Evolutionary conservation across 2,113 vertebrate species (phyloP), one percentile per base, ranked within the genome.

Genomic region (Shinisaurus crocodilurus): DNA sequence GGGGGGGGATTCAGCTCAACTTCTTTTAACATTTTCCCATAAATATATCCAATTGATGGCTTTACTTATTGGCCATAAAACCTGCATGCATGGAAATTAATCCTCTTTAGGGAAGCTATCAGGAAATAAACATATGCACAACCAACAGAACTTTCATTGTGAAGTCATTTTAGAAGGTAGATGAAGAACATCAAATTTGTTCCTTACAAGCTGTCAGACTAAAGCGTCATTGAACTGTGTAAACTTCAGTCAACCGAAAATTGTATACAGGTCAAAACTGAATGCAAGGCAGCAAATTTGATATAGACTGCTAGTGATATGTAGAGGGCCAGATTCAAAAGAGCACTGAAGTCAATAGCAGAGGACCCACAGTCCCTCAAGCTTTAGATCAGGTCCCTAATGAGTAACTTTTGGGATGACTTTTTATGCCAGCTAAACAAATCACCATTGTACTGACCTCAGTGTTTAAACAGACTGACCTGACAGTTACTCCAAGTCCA

Each of bases 241-340:
- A 96, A 97, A 97, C 96, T 97, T 96, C 67, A 43, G 90, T 89
- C 90, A 96, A 95, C 95, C 96, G 96, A 90, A 87, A 57, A 88
- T 69, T 18, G 80, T 79, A 43, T 23, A 70, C 84, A 16, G 91
- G 63, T 70, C 0, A 60, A 90, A 91, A 90, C 70, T 91, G 94
- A 93, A 95, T 93, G 94, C 93, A 95, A 91, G 93, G 85, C 65
- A 85, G 16, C 57, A 82, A 88, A 93, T 89, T 85, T 90, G 90
- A 91, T 88, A 85, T 80, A 72, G 10, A 45, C 85, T 93, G 88
- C 89, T 82, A 27, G 92, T 93, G 65, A 90, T 81, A 88, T 25
- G 88, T 84, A 70, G 60, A 70, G 50, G 92, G 45, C 48, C 90
- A 85, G 32, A 80, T 93, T 92, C 84, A 90, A 93, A 89, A 92